Conservation (phyloP, 2,113 vertebrate species). For the Lepus timidus region DNA sequence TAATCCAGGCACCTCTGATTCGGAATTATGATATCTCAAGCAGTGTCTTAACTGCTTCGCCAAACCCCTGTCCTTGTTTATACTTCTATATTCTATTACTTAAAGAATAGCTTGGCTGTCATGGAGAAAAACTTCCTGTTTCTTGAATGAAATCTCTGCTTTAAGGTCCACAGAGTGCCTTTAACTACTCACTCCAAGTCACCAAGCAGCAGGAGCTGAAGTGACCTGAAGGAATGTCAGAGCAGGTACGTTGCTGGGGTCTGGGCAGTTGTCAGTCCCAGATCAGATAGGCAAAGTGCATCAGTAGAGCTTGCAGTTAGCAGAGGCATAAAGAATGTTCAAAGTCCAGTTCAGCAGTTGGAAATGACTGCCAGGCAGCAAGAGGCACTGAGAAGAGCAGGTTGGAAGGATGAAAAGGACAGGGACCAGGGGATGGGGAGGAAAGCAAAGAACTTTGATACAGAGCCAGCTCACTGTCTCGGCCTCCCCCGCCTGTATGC, state of each 20-base stretch:
- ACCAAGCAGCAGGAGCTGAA: not conserved
- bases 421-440: not conserved
- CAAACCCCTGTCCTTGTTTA: not conserved
- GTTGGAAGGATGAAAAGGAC: not conserved
- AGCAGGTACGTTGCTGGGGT: constrained; percentile 14
- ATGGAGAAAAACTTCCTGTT: not conserved
- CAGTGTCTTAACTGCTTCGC: too few relatives aligned
- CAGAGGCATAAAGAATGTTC: not conserved
- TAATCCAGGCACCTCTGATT: too few relatives aligned
- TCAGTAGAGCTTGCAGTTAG: not conserved
- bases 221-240: constrained; percentile 19
- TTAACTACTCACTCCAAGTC: not conserved
- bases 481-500: not conserved
- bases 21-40: too few relatives aligned
- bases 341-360: not conserved
- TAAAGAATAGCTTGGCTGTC: not conserved
- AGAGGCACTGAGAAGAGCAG: not conserved
- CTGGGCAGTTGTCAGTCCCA: not conserved
- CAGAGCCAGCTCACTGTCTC: not conserved
- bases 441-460: not conserved
- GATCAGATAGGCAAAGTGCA: constrained; percentile 55
- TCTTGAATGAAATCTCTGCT: not conserved
- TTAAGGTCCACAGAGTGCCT: not conserved
- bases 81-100: not conserved
- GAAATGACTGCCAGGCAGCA: not conserved